Evolutionary conservation across 2,888 invertebrate genomes (phyloP), one percentile per base, ranked within the genome.

Genomic region (Microchrysa polita): DNA sequence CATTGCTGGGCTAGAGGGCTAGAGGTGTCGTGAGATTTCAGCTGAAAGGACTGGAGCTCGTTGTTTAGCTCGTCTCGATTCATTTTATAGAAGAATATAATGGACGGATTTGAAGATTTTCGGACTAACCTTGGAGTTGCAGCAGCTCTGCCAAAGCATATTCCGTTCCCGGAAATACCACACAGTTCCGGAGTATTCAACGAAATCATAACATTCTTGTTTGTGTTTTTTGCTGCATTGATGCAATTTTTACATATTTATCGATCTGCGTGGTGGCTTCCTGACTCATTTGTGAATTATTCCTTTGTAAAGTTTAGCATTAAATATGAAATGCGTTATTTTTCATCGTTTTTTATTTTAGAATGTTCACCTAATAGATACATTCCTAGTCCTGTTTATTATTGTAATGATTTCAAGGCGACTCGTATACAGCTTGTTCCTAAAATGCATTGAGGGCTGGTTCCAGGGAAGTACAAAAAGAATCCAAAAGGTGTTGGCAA

Each of bases 181-280:
- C 88, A 90, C 34, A 93, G 95, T 79, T 91, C 92, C 67, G 93
- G 94, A 78, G 83, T 97, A 63, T 86, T 92, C 69, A 97, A 96
- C 86, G 97, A 98, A 85, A 86, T 90, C 1, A 88, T 96, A 80
- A 92, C 95, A 82, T 92, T 96, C 82, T 84, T 92, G 12, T 95
- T 94, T 82, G 92, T 92, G 0, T 84, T 92, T 27, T 88, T 93
- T 57, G 91, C 93, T 0, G 91, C 94, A 22, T 92, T 91, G 72
- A 87, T 97, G 73, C 98, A 99, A 86, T 95, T 97, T 82, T 87
- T 98, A 55, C 96, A 98, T 86, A 88, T 98, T 48, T 98, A 98
- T 82, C 90, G 96, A 78, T 97, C 96, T 1, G 93, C 95, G 14
- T 99, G 97, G 97, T 99, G 98, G 98, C 84, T 98, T 71, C 96